Conservation (phyloP, 92 coral and sea anemone genomes). For the Epizoanthus illoricatus region DNA sequence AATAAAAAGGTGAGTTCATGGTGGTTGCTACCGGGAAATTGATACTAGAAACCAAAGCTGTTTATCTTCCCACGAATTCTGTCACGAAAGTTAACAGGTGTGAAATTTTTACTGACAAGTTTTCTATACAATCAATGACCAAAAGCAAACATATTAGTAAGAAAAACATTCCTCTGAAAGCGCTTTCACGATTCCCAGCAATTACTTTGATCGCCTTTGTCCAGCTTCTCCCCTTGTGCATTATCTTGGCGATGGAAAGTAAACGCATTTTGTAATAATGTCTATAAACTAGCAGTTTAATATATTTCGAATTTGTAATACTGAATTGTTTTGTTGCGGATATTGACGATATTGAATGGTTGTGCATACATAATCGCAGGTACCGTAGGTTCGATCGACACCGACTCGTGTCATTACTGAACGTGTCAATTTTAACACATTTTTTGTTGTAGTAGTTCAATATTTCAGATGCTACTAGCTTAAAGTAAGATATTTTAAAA, state of each 20-base stretch:
- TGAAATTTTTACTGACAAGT: neutral
- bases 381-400: no score
- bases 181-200: slow-evolving; percentile 3
- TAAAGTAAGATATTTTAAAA: no score
- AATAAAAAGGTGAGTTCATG: no score
- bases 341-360: no score
- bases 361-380: no score
- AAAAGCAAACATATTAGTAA: neutral
- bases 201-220: slow-evolving; percentile 1
- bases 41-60: neutral
- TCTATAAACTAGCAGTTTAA: neutral
- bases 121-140: neutral
- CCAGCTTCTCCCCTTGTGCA: neutral
- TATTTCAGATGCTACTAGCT: no score
- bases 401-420: no score
- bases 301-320: no score
- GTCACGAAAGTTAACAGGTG: slow-evolving; percentile 14
- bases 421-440: no score
- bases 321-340: no score
- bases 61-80: slow-evolving; percentile 18
- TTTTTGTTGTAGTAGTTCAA: no score
- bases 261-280: neutral
- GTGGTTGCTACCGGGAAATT: slow-evolving; percentile 23
- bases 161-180: slow-evolving; percentile 14
- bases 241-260: neutral